Conservation (phyloP, 1,140 invertebrate species). For the Pomacea maculata region DNA sequence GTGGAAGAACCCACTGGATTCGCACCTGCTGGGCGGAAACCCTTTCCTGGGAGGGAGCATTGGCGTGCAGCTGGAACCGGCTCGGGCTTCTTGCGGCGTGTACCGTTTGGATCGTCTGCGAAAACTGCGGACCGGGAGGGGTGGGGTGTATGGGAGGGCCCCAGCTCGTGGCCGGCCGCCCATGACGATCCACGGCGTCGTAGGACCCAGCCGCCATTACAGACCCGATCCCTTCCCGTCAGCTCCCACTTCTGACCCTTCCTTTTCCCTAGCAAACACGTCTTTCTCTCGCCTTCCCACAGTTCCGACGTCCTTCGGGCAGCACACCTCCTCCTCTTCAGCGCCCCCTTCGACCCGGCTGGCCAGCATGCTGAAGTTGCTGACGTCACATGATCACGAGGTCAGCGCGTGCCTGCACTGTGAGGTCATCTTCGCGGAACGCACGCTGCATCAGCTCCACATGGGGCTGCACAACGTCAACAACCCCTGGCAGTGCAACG, state of each 20-base stretch:
- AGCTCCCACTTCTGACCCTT: background rate
- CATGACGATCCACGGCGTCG: conserved; percentile 15
- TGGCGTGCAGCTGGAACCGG: background rate
- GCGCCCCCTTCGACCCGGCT: background rate
- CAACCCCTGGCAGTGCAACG: conserved; percentile 98
- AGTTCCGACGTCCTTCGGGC: background rate
- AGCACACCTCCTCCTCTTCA: background rate
- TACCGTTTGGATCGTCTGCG: conserved; percentile 14
- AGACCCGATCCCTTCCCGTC: background rate
- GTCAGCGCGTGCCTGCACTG: conserved; percentile 73
- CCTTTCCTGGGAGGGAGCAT: no score
- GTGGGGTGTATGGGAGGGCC: conserved; percentile 7
- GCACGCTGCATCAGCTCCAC: conserved; percentile 94
- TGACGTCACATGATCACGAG: conserved; percentile 19
- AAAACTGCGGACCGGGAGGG: conserved; percentile 1
- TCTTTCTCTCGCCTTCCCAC: background rate
- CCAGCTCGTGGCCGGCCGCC: conserved; percentile 14
- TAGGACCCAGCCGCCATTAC: background rate
- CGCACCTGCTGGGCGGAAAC: no score
- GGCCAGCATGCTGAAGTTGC: conserved; percentile 10
- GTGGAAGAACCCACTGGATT: no score
- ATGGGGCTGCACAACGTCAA: conserved; percentile 96
- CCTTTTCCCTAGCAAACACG: no score
- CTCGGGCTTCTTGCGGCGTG: background rate
- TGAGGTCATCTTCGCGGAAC: conserved; percentile 93